Evolutionary conservation across 23 tunicate genomes (phyloP).

Genomic region (Ciona savignyi): DNA sequence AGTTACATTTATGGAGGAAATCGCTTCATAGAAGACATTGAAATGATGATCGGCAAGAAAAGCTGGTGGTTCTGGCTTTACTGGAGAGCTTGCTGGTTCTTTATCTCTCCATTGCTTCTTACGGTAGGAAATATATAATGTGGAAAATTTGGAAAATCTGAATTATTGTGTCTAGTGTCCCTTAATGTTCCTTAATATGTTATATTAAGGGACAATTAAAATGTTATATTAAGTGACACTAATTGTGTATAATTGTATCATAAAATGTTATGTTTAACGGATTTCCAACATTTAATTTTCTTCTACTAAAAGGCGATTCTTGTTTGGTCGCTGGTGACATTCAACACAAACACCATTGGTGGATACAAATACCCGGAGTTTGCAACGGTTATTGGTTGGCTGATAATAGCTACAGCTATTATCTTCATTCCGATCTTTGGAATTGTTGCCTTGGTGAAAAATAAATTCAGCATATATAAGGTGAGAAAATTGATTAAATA

Average conservation of each 20-base stretch:
- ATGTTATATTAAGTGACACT: too few species aligned
- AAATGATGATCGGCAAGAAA: slow-evolving; percentile 91
- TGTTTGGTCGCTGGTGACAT: slow-evolving; percentile 88
- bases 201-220: too few species aligned
- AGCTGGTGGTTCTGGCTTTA: slow-evolving; percentile 57
- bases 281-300: neutral
- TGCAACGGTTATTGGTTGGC: slow-evolving; percentile 92
- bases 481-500: too few species aligned
- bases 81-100: slow-evolving; percentile 94
- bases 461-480: slow-evolving; percentile 28
- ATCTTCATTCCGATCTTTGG: slow-evolving; percentile 73
- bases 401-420: slow-evolving; percentile 50
- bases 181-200: neutral
- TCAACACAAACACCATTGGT: slow-evolving; percentile 38
- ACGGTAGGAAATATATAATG: slow-evolving; percentile 44
- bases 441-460: slow-evolving; percentile 19
- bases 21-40: slow-evolving; percentile 72
- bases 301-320: slow-evolving; percentile 80
- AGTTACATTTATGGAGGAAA: slow-evolving; percentile 88
- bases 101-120: slow-evolving; percentile 71
- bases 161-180: neutral
- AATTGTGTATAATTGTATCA: too few species aligned
- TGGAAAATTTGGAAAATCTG: neutral
- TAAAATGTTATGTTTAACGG: too few species aligned
- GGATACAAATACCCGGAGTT: slow-evolving; percentile 55